Evolutionary conservation across 2,888 invertebrate species (phyloP).

Genomic region (Amiota minor): DNA sequence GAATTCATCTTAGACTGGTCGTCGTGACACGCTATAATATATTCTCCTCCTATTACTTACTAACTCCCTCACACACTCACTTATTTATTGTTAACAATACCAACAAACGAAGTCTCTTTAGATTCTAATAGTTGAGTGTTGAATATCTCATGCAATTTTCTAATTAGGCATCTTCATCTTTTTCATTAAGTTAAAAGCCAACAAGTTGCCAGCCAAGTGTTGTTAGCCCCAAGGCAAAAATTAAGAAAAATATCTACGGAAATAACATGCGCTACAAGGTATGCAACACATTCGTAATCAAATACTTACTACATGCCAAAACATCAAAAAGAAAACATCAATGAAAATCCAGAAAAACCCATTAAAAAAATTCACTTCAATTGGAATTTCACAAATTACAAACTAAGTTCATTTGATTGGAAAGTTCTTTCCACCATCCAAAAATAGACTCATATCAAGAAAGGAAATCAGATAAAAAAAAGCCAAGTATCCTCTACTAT

Average conservation of each 20-base stretch:
- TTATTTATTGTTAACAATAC: too few species aligned
- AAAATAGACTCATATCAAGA: background rate
- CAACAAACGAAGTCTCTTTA: too few species aligned
- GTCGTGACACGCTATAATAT: too few species aligned
- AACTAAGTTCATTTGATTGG: conserved; percentile 14
- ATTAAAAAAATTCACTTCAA: conserved; percentile 12
- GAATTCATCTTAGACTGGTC: too few species aligned
- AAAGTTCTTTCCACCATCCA: background rate
- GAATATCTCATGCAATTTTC: background rate
- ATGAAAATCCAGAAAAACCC: background rate
- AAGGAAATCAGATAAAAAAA: background rate
- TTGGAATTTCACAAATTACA: conserved; percentile 22
- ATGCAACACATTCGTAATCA: background rate
- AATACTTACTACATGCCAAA: too few species aligned
- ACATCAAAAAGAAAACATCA: background rate
- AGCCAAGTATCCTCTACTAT: background rate
- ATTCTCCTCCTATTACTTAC: too few species aligned
- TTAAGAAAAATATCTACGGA: background rate
- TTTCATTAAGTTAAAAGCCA: background rate
- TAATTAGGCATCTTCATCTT: background rate
- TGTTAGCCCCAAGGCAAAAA: background rate
- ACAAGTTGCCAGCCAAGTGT: background rate
- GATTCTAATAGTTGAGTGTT: too few species aligned
- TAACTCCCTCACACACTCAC: too few species aligned
- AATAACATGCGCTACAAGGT: conserved; percentile 26